phyloP scores from a whole-genome alignment of 2,888 invertebrate genomes.

The Itoplectis maculator region DNA sequence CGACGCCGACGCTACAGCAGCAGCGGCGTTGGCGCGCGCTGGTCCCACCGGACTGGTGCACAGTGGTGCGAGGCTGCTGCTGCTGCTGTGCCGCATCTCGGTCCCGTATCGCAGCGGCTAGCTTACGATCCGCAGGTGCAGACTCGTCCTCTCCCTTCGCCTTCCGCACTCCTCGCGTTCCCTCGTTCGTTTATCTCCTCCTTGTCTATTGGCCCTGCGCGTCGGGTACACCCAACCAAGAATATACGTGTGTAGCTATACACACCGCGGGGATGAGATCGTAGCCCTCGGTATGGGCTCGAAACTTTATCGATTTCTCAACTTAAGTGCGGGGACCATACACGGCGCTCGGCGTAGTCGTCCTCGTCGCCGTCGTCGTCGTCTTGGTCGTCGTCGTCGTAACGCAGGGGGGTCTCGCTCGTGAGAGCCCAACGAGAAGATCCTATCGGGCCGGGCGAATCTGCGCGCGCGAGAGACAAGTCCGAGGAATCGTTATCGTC shows the following conservation, averaged over 20 bases:
- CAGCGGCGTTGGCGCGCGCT: conserved; percentile 8
- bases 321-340: conserved; percentile 65
- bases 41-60: conserved; percentile 60
- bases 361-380: no score
- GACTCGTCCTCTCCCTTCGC: conserved; percentile 20
- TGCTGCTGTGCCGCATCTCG: conserved; percentile 46
- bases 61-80: neutral
- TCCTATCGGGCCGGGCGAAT: conserved; percentile 60
- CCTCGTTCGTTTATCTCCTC: conserved; percentile 43
- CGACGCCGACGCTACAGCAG: conserved; percentile 29
- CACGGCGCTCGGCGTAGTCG: conserved; percentile 47
- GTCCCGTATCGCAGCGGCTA: conserved; percentile 32
- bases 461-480: conserved; percentile 52
- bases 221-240: neutral
- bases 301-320: conserved; percentile 69
- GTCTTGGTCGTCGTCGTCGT: conserved; percentile 60
- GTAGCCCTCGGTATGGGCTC: conserved; percentile 52
- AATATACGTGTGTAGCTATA: neutral
- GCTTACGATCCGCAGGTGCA: conserved; percentile 59
- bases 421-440: conserved; percentile 52
- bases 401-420: conserved; percentile 61
- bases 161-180: conserved; percentile 1
- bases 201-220: conserved; percentile 34
- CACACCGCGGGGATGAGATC: conserved; percentile 42
- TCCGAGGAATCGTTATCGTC: conserved; percentile 62